Evolutionary conservation across 35 echinoderm and acorn worm genomes (phyloP).

Genomic region (Apostichopus californicus): DNA sequence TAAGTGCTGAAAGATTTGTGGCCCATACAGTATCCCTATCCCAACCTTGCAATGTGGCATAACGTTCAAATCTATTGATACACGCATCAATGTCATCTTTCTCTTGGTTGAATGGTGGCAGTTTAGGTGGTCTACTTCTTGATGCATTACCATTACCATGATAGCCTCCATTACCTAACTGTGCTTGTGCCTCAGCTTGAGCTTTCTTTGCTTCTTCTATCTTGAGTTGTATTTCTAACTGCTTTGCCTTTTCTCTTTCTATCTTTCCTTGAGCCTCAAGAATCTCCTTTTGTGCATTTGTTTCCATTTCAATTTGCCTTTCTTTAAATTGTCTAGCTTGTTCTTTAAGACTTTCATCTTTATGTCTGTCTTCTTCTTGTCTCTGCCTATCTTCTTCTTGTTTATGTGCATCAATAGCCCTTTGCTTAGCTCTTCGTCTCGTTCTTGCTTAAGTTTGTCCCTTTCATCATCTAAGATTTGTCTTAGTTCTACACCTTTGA

Average conservation of each 20-base stretch:
- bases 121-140: conserved; percentile 46
- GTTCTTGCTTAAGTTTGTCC: neutral
- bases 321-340: no score
- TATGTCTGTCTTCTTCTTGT: no score
- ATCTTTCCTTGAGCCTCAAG: no score
- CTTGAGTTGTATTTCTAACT: conserved; percentile 1
- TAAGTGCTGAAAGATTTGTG: conserved; percentile 27
- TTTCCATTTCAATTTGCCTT: neutral
- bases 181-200: neutral
- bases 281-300: no score
- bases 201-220: neutral
- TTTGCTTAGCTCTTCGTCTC: neutral
- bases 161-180: neutral
- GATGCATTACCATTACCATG: no score
- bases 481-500: conserved; percentile 1
- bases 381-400: neutral
- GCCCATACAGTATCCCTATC: conserved; percentile 25
- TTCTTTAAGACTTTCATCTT: no score
- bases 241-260: no score
- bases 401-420: neutral
- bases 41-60: conserved; percentile 57
- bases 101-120: no score
- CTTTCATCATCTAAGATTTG: neutral
- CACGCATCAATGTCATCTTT: no score
- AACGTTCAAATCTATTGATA: no score